Base-by-base conservation (phyloP, 2,888 invertebrate species). In the Euclidia mi region DNA sequence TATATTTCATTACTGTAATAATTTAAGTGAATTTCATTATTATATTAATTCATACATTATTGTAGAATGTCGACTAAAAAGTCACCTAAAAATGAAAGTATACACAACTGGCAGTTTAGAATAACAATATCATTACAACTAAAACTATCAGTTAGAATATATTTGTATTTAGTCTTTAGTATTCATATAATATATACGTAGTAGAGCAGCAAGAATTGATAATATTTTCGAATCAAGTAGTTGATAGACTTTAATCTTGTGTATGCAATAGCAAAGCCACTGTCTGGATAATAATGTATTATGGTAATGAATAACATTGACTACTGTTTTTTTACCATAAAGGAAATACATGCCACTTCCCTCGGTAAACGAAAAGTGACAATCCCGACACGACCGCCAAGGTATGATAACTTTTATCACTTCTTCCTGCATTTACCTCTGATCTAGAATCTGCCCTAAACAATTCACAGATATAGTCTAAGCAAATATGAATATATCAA, bases 131-230 rank as follows among this genome's bases (percentile, higher is more conserved):
- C n/a, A 37, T 18, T 18, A 37, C 2, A 37, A 10, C n/a, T 35
- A 4, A 14, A 15, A 4, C 14, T 35, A 35, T 35, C 15, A 6
- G 15, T 58, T 60, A 58, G 29, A 70, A 65, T 69, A 72, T 68
- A 60, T 68, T 60, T 60, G 20, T 37, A 48, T 69, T 69, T 69
- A 56, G 65, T 65, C 61, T 73, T 65, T 67, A 64, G 46, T 62
- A 56, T 53, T 56, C 56, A 11, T 41, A 52, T 35, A 28, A 18
- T 45, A 53, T 46, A n/a, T n/a, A n/a, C n/a, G n/a, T n/a, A 35
- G 42, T 9, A 34, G 15, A 60, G 56, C 55, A 65, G 65, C 69
- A 56, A 55, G 44, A 42, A 55, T 25, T 25, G 20, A 25, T 6
- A 25, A 3, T 25, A 25, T 6, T 7, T 1, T 25, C 20, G 7